Evolutionary conservation across 2,888 invertebrate genomes (phyloP).

Genomic region (Dynastes grantii): DNA sequence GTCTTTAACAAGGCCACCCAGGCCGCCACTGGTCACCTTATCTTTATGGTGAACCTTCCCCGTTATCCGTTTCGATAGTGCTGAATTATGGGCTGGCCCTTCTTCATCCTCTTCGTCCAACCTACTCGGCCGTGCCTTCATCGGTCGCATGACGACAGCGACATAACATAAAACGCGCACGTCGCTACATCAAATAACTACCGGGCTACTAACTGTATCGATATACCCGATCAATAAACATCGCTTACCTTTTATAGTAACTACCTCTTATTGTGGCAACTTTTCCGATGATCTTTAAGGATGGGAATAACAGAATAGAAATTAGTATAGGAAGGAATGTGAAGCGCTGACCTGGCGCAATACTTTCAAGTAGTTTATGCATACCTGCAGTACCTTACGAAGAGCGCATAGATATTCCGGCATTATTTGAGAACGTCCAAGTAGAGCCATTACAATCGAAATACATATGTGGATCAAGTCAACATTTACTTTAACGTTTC

Average conservation of each 20-base stretch:
- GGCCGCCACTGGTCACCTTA: constrained; percentile 55
- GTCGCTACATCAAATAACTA: constrained; percentile 44
- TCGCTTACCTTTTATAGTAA: constrained; percentile 44
- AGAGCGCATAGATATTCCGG: too few species aligned
- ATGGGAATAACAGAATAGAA: constrained; percentile 17
- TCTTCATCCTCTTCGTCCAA: constrained; percentile 33
- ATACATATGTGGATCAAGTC: too few species aligned
- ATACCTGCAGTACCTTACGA: too few species aligned
- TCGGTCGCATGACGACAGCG: not conserved
- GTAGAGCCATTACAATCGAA: too few species aligned
- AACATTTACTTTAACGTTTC: too few species aligned
- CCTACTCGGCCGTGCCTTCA: constrained; percentile 34
- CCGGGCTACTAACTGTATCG: constrained; percentile 43
- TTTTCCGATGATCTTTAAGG: not conserved
- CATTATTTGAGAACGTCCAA: too few species aligned
- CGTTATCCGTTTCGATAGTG: constrained; percentile 53
- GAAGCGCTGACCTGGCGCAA: not conserved
- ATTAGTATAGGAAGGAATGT: constrained; percentile 33
- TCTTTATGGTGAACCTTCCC: constrained; percentile 58
- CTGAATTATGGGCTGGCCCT: constrained; percentile 52
- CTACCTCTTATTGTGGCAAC: constrained; percentile 36
- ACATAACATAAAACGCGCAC: constrained; percentile 41
- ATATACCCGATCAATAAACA: constrained; percentile 43
- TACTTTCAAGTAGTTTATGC: not conserved
- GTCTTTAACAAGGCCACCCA: constrained; percentile 59